These are phyloP conservation scores for Trachelipus rathkii DNA, from an alignment of 1,140 invertebrate genomes.

Conservation along the genomic window DNA sequence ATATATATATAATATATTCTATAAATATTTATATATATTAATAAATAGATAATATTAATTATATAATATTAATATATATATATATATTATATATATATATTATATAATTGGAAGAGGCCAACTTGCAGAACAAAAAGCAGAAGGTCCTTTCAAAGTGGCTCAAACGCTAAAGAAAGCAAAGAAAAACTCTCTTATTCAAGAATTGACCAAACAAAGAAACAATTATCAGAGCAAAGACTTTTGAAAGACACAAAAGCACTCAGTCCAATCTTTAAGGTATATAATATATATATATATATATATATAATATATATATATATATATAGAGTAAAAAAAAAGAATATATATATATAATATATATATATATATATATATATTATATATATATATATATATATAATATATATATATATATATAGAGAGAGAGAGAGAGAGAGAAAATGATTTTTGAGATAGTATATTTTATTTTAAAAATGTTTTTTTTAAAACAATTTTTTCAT, in stretches of 20 bases:
- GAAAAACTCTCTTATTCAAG: background rate
- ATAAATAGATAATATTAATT: too few relatives aligned
- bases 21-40: too few relatives aligned
- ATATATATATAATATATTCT: too few relatives aligned
- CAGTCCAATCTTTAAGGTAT: slow-evolving; percentile 3
- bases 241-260: background rate
- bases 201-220: slow-evolving; percentile 4
- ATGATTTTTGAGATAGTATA: too few relatives aligned
- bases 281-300: background rate
- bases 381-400: slow-evolving; percentile 5
- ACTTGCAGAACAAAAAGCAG: background rate
- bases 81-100: too few relatives aligned
- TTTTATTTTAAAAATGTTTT: too few relatives aligned
- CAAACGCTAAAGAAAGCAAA: background rate
- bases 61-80: too few relatives aligned
- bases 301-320: background rate
- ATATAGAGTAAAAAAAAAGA: background rate
- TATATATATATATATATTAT: slow-evolving; percentile 15
- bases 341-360: slow-evolving; percentile 15
- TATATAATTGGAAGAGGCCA: background rate
- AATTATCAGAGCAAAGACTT: background rate
- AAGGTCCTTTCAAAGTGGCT: background rate
- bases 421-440: too few relatives aligned
- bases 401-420: slow-evolving; percentile 4
- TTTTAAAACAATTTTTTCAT: too few relatives aligned